Conservation (phyloP, 2,797 vertebrate genomes). For the Apogon talboti region DNA sequence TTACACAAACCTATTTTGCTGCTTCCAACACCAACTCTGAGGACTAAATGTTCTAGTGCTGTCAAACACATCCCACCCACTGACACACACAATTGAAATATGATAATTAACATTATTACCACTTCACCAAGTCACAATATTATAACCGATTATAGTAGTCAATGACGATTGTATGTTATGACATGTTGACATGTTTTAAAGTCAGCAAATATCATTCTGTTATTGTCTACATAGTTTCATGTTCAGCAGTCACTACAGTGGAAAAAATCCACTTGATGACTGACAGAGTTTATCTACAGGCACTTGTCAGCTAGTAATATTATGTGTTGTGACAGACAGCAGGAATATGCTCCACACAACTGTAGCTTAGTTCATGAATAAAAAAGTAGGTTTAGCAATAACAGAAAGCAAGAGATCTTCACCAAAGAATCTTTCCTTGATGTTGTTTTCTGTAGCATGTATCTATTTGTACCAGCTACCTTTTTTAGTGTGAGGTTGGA, state of each 20-base stretch:
- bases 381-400: neutral
- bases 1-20: no score
- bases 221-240: slow-evolving; percentile 3
- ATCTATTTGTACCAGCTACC: slow-evolving; percentile 18
- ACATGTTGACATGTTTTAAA: neutral
- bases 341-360: slow-evolving; percentile 7
- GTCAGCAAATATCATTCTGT: neutral
- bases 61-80: no score
- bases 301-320: slow-evolving; percentile 39
- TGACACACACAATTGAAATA: no score
- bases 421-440: slow-evolving; percentile 11
- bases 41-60: no score
- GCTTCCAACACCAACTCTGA: no score
- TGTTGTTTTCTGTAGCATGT: slow-evolving; percentile 1
- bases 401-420: neutral
- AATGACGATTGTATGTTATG: no score
- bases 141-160: no score
- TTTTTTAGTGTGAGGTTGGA: slow-evolving; percentile 2
- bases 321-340: slow-evolving; percentile 33
- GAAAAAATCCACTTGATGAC: slow-evolving; percentile 16
- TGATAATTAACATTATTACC: no score
- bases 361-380: slow-evolving; percentile 35
- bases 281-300: slow-evolving; percentile 20
- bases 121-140: no score
- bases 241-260: slow-evolving; percentile 28